Conservation (phyloP, 2,888 invertebrate genomes). For the Ophioninae sp. region DNA sequence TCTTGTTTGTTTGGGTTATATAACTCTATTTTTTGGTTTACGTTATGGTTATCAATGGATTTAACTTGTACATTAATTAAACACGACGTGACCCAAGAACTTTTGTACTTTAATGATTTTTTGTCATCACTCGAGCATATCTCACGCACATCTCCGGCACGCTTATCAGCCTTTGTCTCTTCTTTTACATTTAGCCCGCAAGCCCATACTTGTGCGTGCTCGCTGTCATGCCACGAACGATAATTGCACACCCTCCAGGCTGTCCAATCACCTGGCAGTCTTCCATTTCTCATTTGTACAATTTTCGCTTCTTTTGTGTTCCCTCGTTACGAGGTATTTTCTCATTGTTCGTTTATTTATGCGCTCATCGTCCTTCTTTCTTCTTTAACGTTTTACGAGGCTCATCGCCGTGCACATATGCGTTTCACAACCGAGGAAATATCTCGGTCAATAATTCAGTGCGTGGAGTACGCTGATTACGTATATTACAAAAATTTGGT, state of each 20-base stretch:
- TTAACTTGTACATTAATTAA: conserved; percentile 48
- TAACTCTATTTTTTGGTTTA: too few relatives aligned
- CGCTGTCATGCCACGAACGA: conserved; percentile 58
- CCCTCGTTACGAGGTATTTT: not conserved
- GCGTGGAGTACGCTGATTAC: not conserved
- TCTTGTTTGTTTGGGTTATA: too few relatives aligned
- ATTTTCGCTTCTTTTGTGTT: conserved; percentile 37
- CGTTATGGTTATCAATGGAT: too few relatives aligned
- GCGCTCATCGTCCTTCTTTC: not conserved
- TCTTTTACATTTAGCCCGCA: conserved; percentile 67
- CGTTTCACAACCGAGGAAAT: not conserved
- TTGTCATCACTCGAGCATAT: conserved; percentile 50
- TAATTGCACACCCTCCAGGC: conserved; percentile 41
- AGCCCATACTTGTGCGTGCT: too few relatives aligned
- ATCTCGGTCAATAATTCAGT: not conserved
- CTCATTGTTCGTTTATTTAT: not conserved
- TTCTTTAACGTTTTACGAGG: not conserved
- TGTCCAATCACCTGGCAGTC: conserved; percentile 61
- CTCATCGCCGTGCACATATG: too few relatives aligned
- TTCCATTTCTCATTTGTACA: conserved; percentile 38
- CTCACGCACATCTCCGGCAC: conserved; percentile 44
- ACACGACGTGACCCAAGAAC: conserved; percentile 42
- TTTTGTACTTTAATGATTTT: conserved; percentile 47
- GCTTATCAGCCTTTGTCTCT: conserved; percentile 42
- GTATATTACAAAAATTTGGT: not conserved